Percentiles rank a stretch among this genome's conserved stretches.
Conservation (phyloP, 2,888 invertebrate genomes). For the Lasius platythorax region DNA sequence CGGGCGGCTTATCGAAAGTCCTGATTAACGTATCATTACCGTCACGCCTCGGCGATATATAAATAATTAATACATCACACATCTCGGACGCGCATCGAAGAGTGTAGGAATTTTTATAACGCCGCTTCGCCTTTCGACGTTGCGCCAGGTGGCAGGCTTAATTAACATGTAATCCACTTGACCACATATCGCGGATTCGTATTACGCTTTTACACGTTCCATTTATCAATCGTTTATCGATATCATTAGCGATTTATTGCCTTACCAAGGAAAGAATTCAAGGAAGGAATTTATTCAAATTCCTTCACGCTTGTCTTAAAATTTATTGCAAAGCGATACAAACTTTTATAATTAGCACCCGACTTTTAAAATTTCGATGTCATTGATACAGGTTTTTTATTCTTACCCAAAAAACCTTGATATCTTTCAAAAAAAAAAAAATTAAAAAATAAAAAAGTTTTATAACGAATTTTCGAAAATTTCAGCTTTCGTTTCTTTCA, state of each 20-base stretch:
- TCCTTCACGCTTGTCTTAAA: neutral
- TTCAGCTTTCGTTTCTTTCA: neutral
- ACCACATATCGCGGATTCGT: neutral
- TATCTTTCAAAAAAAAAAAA: neutral
- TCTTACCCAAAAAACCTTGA: neutral
- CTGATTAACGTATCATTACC: slow-evolving; percentile 39
- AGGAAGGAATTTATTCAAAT: neutral
- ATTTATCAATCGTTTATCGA: neutral
- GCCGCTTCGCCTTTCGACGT: neutral
- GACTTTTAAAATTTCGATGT: neutral
- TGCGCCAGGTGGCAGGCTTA: neutral
- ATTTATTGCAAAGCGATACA: neutral
- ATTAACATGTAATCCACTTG: slow-evolving; percentile 40
- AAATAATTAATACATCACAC: slow-evolving; percentile 43
- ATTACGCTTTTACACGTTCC: neutral
- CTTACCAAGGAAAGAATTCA: neutral
- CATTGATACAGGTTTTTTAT: neutral
- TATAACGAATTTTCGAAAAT: neutral
- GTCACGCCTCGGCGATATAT: slow-evolving; percentile 18
- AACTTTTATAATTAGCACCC: neutral
- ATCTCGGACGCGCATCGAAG: slow-evolving; percentile 15
- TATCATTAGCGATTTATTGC: slow-evolving; percentile 5
- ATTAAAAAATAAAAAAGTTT: too few species aligned
- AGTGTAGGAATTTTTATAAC: slow-evolving; percentile 56
- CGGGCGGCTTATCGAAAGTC: slow-evolving; percentile 4